Percentiles rank a stretch among this genome's conserved stretches.
Conservation (phyloP, 2,888 invertebrate genomes). For the Pherbina coryleti region DNA sequence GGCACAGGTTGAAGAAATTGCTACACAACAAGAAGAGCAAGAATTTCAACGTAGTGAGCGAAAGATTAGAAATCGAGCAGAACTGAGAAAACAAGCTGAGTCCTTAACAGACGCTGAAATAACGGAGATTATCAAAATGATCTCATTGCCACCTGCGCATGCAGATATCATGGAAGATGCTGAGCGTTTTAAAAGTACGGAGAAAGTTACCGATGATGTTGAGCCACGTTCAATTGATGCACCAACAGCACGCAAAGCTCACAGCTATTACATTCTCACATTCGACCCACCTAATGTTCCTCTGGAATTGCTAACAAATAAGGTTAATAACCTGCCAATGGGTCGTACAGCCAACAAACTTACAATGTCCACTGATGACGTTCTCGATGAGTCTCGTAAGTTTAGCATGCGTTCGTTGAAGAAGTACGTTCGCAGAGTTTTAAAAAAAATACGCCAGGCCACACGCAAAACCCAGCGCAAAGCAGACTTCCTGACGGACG, state of each 20-base stretch:
- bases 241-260: slow-evolving; percentile 35
- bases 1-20: slow-evolving; percentile 40
- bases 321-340: slow-evolving; percentile 47
- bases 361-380: background rate
- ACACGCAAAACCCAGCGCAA: slow-evolving; percentile 49
- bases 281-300: slow-evolving; percentile 42
- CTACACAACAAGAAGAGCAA: slow-evolving; percentile 16
- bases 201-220: background rate
- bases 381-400: slow-evolving; percentile 39
- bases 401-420: slow-evolving; percentile 44
- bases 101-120: slow-evolving; percentile 49
- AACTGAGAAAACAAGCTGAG: background rate
- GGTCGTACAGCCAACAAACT: slow-evolving; percentile 32
- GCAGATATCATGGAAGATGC: slow-evolving; percentile 44
- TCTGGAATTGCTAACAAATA: slow-evolving; percentile 13
- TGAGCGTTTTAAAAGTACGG: background rate
- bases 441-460: slow-evolving; percentile 50
- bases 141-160: slow-evolving; percentile 43
- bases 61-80: background rate
- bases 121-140: slow-evolving; percentile 48
- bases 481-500: slow-evolving; percentile 40
- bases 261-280: slow-evolving; percentile 48
- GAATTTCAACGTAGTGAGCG: background rate
- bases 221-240: background rate
- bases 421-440: slow-evolving; percentile 46